Conservation (phyloP, 2,888 invertebrate genomes). For the Conchocele bisecta region DNA sequence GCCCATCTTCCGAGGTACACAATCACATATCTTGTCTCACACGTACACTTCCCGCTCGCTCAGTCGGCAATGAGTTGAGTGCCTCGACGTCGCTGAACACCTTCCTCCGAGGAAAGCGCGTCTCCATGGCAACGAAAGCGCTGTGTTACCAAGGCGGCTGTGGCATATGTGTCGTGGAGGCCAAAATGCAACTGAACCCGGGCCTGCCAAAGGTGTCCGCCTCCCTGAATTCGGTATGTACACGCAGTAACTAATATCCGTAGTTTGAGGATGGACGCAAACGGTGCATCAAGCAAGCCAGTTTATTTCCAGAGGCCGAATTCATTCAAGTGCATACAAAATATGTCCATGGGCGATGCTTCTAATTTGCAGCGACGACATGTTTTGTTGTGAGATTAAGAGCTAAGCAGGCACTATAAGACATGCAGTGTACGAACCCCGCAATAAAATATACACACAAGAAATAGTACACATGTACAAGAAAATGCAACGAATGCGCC, state of each 20-base stretch:
- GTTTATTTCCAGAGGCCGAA: too few species aligned
- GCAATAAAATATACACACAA: too few species aligned
- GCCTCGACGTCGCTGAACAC: conserved; percentile 65
- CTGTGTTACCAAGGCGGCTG: conserved; percentile 84
- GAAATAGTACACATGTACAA: too few species aligned
- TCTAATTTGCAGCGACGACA: too few species aligned
- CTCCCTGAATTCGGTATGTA: conserved; percentile 77
- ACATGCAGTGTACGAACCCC: too few species aligned
- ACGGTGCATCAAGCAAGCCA: neutral
- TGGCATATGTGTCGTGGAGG: conserved; percentile 82
- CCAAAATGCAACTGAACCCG: conserved; percentile 62
- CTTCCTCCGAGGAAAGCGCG: conserved; percentile 58
- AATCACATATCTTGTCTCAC: too few species aligned
- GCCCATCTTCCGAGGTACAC: too few species aligned
- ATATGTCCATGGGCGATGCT: too few species aligned
- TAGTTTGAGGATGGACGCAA: neutral
- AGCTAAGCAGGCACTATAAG: too few species aligned
- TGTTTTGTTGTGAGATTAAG: too few species aligned
- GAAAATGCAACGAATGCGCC: too few species aligned
- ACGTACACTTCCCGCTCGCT: conserved; percentile 9
- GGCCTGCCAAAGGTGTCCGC: conserved; percentile 44
- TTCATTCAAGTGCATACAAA: too few species aligned
- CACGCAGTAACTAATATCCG: neutral
- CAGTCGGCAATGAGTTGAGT: conserved; percentile 78
- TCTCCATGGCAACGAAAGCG: conserved; percentile 80